phyloP scores from a whole-genome alignment of 2,113 vertebrate genomes.

The Percopsis transmontana region DNA sequence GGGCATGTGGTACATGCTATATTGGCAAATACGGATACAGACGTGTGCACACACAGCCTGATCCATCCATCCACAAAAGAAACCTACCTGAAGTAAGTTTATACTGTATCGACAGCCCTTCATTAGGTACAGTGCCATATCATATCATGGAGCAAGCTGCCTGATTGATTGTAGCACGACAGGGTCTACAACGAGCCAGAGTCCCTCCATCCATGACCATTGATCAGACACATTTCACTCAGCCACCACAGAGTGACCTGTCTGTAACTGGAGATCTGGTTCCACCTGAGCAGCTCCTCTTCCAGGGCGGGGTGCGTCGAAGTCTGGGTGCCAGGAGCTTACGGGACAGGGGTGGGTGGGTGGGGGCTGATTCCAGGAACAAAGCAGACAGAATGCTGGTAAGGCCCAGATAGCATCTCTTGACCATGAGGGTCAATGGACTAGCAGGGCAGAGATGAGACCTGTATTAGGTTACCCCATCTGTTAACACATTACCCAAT shows the following conservation, averaged over 20 bases:
- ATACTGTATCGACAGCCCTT: too few species aligned
- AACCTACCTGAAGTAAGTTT: too few species aligned
- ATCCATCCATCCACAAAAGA: neutral
- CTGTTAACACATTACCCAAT: constrained; percentile 57
- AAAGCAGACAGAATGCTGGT: constrained; percentile 71
- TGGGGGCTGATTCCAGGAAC: constrained; percentile 67
- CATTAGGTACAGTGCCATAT: too few species aligned
- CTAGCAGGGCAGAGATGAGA: constrained; percentile 67
- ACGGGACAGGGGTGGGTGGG: constrained; percentile 30
- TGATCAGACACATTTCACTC: too few species aligned
- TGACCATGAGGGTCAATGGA: constrained; percentile 62
- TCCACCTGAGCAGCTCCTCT: constrained; percentile 13
- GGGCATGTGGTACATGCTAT: too few species aligned
- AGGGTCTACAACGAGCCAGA: too few species aligned
- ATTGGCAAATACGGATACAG: neutral
- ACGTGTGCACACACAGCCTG: neutral
- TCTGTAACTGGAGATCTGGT: constrained; percentile 52
- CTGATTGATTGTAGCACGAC: too few species aligned
- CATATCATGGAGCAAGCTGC: too few species aligned
- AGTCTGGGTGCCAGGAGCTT: neutral
- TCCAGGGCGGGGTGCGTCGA: constrained; percentile 3
- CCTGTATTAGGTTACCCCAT: constrained; percentile 77
- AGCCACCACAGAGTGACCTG: too few species aligned
- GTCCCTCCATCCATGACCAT: too few species aligned
- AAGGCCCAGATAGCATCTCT: constrained; percentile 72